Evolutionary conservation across 2,797 vertebrate species (phyloP).

Genomic region (Leucoraja ocellata): DNA sequence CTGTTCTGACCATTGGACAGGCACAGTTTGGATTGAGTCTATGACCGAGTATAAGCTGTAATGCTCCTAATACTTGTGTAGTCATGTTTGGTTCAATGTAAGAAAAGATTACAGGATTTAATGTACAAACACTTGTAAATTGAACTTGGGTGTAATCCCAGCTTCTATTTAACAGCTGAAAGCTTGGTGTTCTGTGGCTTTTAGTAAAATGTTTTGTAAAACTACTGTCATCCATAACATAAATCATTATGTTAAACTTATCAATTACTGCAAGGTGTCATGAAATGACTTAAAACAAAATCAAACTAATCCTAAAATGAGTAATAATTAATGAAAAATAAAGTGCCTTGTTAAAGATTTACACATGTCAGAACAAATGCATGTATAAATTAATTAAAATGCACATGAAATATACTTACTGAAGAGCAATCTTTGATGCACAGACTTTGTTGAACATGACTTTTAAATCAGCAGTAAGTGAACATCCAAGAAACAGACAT

Average conservation of each 20-base stretch:
- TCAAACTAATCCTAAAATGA: neutral
- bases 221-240: conserved; percentile 9
- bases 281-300: neutral
- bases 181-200: neutral
- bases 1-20: conserved; percentile 27
- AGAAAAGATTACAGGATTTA: neutral
- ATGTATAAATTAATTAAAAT: neutral
- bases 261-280: conserved; percentile 21
- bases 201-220: neutral
- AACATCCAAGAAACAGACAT: neutral
- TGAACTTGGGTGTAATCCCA: neutral
- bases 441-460: neutral
- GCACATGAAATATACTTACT: neutral
- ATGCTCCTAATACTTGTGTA: neutral
- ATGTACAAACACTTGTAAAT: neutral
- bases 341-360: neutral
- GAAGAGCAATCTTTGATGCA: neutral
- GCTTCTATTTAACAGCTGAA: neutral
- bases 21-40: neutral
- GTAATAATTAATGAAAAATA: neutral
- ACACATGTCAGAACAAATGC: neutral
- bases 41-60: conserved; percentile 18
- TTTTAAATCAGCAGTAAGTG: neutral
- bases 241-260: neutral
- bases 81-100: neutral